Base-by-base conservation (phyloP, 1,140 invertebrate genomes). In the Platorchestia sp. region DNA sequence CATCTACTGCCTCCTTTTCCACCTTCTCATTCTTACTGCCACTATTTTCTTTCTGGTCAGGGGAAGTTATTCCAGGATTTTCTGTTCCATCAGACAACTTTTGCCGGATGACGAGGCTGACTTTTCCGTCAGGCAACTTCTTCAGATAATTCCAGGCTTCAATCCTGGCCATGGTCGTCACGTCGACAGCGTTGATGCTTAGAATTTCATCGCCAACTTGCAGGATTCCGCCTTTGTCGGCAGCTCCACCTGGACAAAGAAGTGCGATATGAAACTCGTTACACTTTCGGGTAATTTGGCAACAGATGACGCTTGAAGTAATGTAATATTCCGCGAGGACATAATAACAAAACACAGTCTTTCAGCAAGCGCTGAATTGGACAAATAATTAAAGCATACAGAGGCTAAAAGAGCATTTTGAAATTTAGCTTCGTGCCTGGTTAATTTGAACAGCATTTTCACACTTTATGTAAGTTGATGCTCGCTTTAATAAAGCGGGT, bases 111-210 rank as follows among this genome's bases (percentile, higher is more conserved):
- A 97, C 97, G 95, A 98, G 97, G 96, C 97, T 97, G 87, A 98
- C 98, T 97, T 98, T 98, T 51, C 99, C 99, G 96, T 98, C 98
- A 95, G 98, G 98, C 95, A 99, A 97, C 96, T 98, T 98, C 97
- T 99, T 99, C 97, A 99, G 98, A 95, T 99, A 98, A 96, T 98
- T 98, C 99, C 99, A 99, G 75, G 98, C 99, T 97, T 99, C 99
- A 95, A 99, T 99, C 96, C 99, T 98, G 0, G 99, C 98, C 98
- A 99, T 98, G 90, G 98, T 98, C 95, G 98, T 98, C 96, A 99
- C 98, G 95, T 98, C 98, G 90, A 98, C 98, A 44, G 98, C 98
- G 96, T 99, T 99, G 43, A 99, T 98, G 95, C 98, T 98, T 16
- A 99, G 97, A 95, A 99, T 97, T 97, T 99, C 98, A 97, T 99